Base-by-base conservation (phyloP, 2,888 invertebrate genomes). In the Stenolophus ochropezus region DNA sequence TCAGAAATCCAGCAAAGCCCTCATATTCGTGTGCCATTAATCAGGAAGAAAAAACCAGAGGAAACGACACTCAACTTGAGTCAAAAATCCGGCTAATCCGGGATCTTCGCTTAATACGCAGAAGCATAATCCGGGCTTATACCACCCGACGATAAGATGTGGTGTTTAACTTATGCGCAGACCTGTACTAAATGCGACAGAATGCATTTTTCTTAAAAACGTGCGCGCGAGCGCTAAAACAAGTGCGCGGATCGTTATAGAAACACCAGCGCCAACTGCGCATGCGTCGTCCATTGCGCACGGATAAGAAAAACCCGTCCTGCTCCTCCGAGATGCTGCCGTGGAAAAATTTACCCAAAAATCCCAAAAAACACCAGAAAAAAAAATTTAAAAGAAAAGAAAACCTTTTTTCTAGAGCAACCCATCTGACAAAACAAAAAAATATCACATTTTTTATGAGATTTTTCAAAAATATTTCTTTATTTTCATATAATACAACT, bases 201-300 rank as follows among this genome's bases (percentile, higher is more conserved):
- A 86, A 86, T 87, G 88, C 87, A 89, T 89, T 89, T 89, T 89
- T 89, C 89, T 89, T 88, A 85, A 88, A 88, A 88, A 87, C 86
- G 87, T 89, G 89, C 89, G 89, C 89, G 87, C 85, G 86, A 87
- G 49, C 49, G 20, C 87, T 86, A 86, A 85, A 85, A 84, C 86
- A 81, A 85, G 84, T 88, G 89, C 89, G 88, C 89, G 87, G 89
- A 89, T 89, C 89, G 89, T 89, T 89, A 89, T 87, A 85, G 86
- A 87, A 87, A 86, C 85, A n/a, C n/a, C n/a, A n/a, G 74, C 81
- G 20, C 49, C 11, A 14, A 25, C 2, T 61, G 75, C 81, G 81
- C 81, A 75, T 75, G 81, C 81, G 74, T 65, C 2, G 1, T 6
- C 74, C 61, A 14, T 18, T 51, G 75, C 61, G 74, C 75, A 73